These are phyloP conservation scores for Apomyelois bistriatella DNA, from an alignment of 2,888 invertebrate genomes.

Conservation along the genomic window DNA sequence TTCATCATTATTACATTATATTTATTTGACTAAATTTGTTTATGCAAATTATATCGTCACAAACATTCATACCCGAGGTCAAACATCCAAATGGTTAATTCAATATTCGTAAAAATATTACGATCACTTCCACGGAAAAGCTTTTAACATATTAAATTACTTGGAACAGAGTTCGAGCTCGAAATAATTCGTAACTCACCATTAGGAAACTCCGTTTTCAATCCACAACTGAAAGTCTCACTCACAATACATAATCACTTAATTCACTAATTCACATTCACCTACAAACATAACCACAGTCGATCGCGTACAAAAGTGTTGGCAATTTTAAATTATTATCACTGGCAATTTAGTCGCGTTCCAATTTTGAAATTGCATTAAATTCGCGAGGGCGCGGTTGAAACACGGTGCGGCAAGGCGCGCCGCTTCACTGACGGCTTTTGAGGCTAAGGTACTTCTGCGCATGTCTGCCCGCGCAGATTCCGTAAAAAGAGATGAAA, in stretches of 20 bases:
- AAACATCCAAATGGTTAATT: neutral
- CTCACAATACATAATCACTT: constrained; percentile 47
- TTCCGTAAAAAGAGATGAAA: constrained; percentile 49
- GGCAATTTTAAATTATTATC: constrained; percentile 17
- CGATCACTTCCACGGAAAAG: neutral
- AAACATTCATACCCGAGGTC: neutral
- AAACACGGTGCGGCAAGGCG: constrained; percentile 54
- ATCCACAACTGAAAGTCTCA: constrained; percentile 40
- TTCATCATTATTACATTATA: too few relatives aligned
- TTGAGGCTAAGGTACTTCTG: constrained; percentile 50
- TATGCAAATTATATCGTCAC: too few relatives aligned
- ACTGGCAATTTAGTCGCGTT: constrained; percentile 24
- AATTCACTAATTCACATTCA: constrained; percentile 38
- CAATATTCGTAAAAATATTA: neutral
- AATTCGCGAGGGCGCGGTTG: constrained; percentile 50
- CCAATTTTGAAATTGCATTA: constrained; percentile 28
- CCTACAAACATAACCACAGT: constrained; percentile 39
- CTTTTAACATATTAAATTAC: constrained; percentile 10
- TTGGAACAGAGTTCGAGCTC: neutral
- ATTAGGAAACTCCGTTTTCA: constrained; percentile 46
- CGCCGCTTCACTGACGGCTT: constrained; percentile 58
- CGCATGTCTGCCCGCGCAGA: constrained; percentile 71
- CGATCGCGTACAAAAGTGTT: constrained; percentile 27
- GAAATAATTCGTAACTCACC: constrained; percentile 41
- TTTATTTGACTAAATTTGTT: too few relatives aligned